phyloP scores from a whole-genome alignment of 1,140 invertebrate genomes.

The Trichoplusia ni region DNA sequence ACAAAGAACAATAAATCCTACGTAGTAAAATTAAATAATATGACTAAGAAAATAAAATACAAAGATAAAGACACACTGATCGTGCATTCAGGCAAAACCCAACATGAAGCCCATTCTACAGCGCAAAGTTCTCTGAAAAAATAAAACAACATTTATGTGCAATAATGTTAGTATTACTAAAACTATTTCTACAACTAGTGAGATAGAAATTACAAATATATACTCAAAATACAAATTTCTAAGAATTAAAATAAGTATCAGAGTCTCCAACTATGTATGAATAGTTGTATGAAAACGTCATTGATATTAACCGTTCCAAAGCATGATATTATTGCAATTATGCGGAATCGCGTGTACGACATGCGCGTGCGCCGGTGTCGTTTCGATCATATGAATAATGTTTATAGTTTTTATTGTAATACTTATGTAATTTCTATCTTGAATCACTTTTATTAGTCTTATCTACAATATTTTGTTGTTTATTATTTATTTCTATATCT shows the following conservation, averaged over 20 bases:
- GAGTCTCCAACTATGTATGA: too few relatives aligned
- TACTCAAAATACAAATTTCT: too few relatives aligned
- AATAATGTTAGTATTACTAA: conserved; percentile 6
- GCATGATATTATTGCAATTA: conserved; percentile 21
- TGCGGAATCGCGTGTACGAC: conserved; percentile 18
- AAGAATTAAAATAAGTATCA: too few relatives aligned
- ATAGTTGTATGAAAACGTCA: too few relatives aligned
- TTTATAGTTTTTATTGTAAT: conserved; percentile 26
- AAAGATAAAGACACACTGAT: not conserved
- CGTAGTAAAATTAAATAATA: not conserved
- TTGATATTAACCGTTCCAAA: too few relatives aligned
- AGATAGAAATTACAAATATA: not conserved
- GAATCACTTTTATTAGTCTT: conserved; percentile 8
- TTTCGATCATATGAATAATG: conserved; percentile 8
- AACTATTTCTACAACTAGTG: not conserved
- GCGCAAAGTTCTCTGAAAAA: conserved; percentile 1
- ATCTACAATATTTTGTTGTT: conserved; percentile 26
- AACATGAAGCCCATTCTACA: conserved; percentile 15
- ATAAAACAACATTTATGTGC: conserved; percentile 14
- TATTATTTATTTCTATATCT: not conserved
- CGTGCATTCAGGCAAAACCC: not conserved
- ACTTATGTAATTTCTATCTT: conserved; percentile 24
- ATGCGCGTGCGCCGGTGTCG: conserved; percentile 12
- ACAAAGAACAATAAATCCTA: not conserved
- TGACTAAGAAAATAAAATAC: not conserved